Evolutionary conservation across 2,888 invertebrate genomes (phyloP), one percentile per base, ranked within the genome.

Genomic region (Macaria notata): DNA sequence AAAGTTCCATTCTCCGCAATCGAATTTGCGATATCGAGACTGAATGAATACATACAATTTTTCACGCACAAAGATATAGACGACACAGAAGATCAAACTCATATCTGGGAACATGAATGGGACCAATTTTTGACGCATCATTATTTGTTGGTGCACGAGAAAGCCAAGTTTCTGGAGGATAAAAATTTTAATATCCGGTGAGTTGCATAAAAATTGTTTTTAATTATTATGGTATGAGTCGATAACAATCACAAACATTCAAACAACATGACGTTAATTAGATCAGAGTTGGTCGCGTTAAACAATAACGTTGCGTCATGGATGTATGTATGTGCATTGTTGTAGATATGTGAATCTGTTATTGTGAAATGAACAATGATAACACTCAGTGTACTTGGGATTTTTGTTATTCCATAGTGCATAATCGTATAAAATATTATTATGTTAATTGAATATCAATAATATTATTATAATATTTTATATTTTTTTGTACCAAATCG

Each of bases 91-190:
- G 94, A 94, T 49, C 88, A 90, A 61, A 61, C 68, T 19, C 92
- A 93, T 65, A 86, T 96, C 46, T 96, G 96, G 95, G 95, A 96
- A 64, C 95, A 96, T 72, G 97, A 98, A 77, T 98, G 98, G 98
- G 97, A 97, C 73, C 94, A 95, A 70, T 96, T 98, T 74, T 88
- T 97, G 3, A 93, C 93, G 0, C 94, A 95, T 73, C 94, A 94
- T 81, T 93, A 94, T 84, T 81, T 93, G 54, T 73, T 95, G 79
- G 94, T 97, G 79, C 94, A 94, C 69, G 93, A 94, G 66, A 92
- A 93, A 54, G 92, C 86, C 0, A 92, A 90, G 69, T 93, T 94
- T 70, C 70, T 73, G 19, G 85, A 88, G 31, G 91, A 92, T 58
- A 84, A 83, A 72, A 83, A 71, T 63, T 49, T 65, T 29, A 87